Percentiles rank a stretch among this genome's conserved stretches.
These are phyloP conservation scores for Tursiops truncatus DNA, from an alignment of 2,113 vertebrate species.

Conservation along the genomic window DNA sequence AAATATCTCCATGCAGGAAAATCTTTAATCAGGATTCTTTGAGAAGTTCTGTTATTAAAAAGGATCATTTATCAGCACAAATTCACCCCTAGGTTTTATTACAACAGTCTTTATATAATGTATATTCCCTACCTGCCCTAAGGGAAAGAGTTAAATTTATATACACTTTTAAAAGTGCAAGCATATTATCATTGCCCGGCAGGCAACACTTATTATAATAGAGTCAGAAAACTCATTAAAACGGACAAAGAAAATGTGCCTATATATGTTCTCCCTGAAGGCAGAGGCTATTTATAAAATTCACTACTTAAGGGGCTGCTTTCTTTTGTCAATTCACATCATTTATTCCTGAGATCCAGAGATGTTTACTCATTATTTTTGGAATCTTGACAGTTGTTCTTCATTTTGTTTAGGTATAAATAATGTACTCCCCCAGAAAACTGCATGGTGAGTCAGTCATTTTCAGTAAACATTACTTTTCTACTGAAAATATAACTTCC, in stretches of 20 bases:
- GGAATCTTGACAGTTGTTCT: conserved; percentile 10
- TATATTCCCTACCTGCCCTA: background rate
- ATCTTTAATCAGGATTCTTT: background rate
- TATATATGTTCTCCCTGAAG: background rate
- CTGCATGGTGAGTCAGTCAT: background rate
- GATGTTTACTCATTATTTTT: conserved; percentile 55
- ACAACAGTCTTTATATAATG: background rate
- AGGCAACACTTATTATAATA: background rate
- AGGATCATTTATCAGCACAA: conserved; percentile 1
- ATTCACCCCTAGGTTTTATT: background rate
- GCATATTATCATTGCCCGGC: background rate
- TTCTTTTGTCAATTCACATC: conserved; percentile 34
- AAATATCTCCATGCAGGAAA: background rate
- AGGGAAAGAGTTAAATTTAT: conserved; percentile 18
- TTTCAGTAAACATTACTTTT: conserved; percentile 60
- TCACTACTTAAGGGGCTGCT: background rate
- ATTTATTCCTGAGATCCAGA: conserved; percentile 48
- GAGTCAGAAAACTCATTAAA: background rate
- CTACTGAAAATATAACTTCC: conserved; percentile 35
- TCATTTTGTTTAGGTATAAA: conserved; percentile 15
- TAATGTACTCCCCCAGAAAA: background rate
- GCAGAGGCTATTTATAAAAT: conserved; percentile 32
- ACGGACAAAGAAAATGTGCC: background rate
- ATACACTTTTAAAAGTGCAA: background rate
- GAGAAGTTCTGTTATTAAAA: conserved; percentile 36